A percentile compares a stretch with the other conserved stretches of the same genome.
Conservation (phyloP, 2,113 vertebrate species). For the Cynocephalus volans region DNA sequence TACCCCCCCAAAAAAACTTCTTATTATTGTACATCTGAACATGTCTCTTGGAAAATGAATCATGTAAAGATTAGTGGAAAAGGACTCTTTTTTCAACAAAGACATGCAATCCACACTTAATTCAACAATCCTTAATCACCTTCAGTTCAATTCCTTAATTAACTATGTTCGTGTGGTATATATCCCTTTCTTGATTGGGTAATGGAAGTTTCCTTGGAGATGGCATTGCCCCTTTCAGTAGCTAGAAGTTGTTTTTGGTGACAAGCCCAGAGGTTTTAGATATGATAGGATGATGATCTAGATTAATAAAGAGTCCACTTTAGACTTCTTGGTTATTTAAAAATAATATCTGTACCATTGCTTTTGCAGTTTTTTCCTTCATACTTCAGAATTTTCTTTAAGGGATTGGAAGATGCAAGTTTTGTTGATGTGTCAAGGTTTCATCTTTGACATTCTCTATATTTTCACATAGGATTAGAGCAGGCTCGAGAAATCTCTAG, state of each 20-base stretch:
- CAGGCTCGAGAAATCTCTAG: neutral
- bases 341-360: neutral
- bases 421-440: neutral
- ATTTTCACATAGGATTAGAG: neutral
- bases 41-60: neutral
- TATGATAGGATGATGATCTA: neutral
- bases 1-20: too few relatives aligned
- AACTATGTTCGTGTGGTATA: neutral
- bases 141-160: neutral
- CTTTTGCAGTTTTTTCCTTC: neutral
- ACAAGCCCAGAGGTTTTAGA: neutral
- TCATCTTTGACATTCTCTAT: neutral
- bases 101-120: neutral
- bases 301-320: neutral
- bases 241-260: neutral
- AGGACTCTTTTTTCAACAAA: neutral
- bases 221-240: neutral
- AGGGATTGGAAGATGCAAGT: neutral
- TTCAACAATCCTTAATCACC: neutral
- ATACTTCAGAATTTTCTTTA: neutral
- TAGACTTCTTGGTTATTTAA: neutral
- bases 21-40: neutral
- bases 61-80: neutral
- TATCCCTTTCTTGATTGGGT: neutral
- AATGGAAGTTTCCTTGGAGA: neutral